phyloP scores from a whole-genome alignment of 2,113 vertebrate genomes.

The Mastomys natalensis region DNA sequence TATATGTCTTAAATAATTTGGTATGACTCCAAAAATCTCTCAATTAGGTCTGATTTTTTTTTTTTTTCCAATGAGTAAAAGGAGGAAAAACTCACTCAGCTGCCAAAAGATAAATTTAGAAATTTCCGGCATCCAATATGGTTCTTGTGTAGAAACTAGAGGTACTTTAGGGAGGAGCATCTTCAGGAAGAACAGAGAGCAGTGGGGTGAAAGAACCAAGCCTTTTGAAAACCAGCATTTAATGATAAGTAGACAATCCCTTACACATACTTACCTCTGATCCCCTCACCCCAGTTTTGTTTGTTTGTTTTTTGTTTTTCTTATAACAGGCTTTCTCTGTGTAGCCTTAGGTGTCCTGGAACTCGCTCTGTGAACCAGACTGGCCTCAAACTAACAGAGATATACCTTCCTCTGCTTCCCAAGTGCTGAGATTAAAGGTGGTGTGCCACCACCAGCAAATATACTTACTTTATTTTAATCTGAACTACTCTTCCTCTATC shows the following conservation, averaged over 20 bases:
- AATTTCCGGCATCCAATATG: not conserved
- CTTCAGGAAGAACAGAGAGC: not conserved
- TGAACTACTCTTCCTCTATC: not conserved
- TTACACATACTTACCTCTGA: not conserved
- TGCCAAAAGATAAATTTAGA: not conserved
- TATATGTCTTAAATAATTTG: not conserved
- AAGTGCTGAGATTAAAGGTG: not conserved
- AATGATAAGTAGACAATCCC: not conserved
- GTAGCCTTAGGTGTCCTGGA: not conserved
- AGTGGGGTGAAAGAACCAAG: not conserved
- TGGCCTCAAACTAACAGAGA: not conserved
- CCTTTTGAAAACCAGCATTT: not conserved
- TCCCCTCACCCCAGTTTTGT: too few relatives aligned
- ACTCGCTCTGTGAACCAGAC: not conserved
- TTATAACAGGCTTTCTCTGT: not conserved
- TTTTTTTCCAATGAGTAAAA: not conserved
- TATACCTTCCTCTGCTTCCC: not conserved
- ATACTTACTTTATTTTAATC: not conserved
- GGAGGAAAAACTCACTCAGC: not conserved
- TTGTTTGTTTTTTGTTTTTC: not conserved
- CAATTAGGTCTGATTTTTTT: not conserved
- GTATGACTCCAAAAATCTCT: not conserved
- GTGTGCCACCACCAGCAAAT: not conserved
- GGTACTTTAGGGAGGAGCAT: not conserved
- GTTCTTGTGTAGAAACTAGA: not conserved